phyloP scores from a whole-genome alignment of 2,797 vertebrate species.

The Ficedula albicollis region DNA sequence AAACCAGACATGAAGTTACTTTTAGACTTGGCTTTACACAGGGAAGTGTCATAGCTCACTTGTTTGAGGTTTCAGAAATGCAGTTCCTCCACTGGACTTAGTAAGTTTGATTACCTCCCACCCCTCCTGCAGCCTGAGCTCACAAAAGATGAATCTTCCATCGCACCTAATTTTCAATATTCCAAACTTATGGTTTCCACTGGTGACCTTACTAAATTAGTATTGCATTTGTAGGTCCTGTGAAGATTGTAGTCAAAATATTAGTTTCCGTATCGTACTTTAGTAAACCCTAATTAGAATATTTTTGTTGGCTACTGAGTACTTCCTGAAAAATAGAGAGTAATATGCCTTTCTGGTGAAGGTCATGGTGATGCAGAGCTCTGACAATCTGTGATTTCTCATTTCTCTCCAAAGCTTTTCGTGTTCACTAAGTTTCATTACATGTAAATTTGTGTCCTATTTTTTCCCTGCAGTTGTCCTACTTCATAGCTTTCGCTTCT shows the following conservation, averaged over 20 bases:
- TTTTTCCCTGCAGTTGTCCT: conserved; percentile 13
- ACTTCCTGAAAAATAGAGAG: background rate
- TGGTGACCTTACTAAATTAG: background rate
- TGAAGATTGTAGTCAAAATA: background rate
- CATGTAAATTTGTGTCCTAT: background rate
- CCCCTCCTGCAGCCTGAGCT: background rate
- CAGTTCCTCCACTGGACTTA: background rate
- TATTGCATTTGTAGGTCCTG: background rate
- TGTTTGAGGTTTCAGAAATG: background rate
- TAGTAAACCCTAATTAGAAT: background rate
- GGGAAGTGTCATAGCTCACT: background rate
- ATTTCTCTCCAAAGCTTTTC: background rate
- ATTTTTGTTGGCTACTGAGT: background rate
- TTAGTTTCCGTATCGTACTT: background rate
- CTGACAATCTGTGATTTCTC: background rate
- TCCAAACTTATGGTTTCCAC: background rate
- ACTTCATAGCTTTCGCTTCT: background rate
- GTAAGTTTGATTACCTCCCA: background rate
- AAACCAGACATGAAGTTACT: background rate
- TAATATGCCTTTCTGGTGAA: background rate
- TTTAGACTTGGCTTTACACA: background rate
- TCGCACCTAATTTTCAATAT: background rate
- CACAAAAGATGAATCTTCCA: background rate
- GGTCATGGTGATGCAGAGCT: background rate
- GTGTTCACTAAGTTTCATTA: background rate